Conservation (phyloP, 2,113 vertebrate species). For the Epinephelus lanceolatus region DNA sequence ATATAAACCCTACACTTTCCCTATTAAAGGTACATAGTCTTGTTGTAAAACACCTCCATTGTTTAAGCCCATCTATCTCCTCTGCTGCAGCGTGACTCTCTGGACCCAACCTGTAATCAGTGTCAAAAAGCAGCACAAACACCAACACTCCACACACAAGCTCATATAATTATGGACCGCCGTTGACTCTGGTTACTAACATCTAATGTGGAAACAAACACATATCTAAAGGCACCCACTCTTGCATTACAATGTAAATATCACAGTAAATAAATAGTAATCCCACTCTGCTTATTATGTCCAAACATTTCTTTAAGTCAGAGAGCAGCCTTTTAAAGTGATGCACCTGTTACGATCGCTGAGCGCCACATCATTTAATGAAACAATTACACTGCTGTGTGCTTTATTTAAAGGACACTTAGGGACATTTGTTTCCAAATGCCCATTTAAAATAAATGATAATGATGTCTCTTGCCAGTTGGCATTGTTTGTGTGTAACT, state of each 20-base stretch:
- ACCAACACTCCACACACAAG: constrained; percentile 34
- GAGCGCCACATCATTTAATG: not conserved
- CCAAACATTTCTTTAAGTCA: not conserved
- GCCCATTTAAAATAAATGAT: not conserved
- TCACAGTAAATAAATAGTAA: not conserved
- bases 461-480: not conserved
- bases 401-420: not conserved
- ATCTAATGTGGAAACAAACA: constrained; percentile 34
- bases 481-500: not conserved
- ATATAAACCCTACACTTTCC: not conserved
- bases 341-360: not conserved
- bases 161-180: constrained; percentile 51
- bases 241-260: constrained; percentile 6
- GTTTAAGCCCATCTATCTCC: constrained; percentile 1
- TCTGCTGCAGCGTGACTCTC: constrained; percentile 3
- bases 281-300: not conserved
- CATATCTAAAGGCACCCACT: constrained; percentile 5
- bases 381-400: not conserved
- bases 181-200: constrained; percentile 6
- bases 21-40: not conserved
- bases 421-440: not conserved
- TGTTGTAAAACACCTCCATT: constrained; percentile 18
- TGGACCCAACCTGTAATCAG: constrained; percentile 55
- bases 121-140: constrained; percentile 59
- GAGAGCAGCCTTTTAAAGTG: not conserved